Conservation (phyloP, 2,797 vertebrate genomes). For the Cottoperca gobio region DNA sequence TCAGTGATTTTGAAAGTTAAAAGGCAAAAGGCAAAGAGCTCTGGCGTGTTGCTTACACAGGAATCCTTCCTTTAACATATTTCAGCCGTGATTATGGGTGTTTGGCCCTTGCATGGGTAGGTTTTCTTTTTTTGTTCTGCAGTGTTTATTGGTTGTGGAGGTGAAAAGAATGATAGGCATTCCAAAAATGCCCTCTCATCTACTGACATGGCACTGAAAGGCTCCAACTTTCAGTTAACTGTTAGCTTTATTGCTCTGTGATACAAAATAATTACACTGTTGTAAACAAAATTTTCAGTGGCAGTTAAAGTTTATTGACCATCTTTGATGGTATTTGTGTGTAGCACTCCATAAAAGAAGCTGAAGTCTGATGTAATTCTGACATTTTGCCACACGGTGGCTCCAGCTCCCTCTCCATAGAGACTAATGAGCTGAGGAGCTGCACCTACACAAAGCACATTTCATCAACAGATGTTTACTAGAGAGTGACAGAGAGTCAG, state of each 20-base stretch:
- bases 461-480: conserved; percentile 79
- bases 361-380: conserved; percentile 25
- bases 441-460: conserved; percentile 61
- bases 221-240: conserved; percentile 31
- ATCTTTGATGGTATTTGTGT: conserved; percentile 44
- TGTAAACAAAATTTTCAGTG: conserved; percentile 21
- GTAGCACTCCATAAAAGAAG: conserved; percentile 16
- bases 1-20: conserved; percentile 19
- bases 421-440: conserved; percentile 12
- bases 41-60: not conserved
- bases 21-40: conserved; percentile 14
- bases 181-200: conserved; percentile 69
- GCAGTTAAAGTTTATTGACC: conserved; percentile 49
- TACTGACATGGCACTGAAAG: conserved; percentile 46
- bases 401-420: conserved; percentile 59
- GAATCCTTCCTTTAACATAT: conserved; percentile 37
- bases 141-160: conserved; percentile 74
- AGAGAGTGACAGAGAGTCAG: conserved; percentile 54
- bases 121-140: conserved; percentile 46
- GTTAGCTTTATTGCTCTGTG: conserved; percentile 29
- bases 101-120: conserved; percentile 46
- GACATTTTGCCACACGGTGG: conserved; percentile 72
- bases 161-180: conserved; percentile 76
- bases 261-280: conserved; percentile 24
- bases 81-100: conserved; percentile 42